Percentiles rank a stretch among this genome's conserved stretches.
phyloP scores from a whole-genome alignment of 2,888 invertebrate genomes.

The Lasioglossum zephyrum region DNA sequence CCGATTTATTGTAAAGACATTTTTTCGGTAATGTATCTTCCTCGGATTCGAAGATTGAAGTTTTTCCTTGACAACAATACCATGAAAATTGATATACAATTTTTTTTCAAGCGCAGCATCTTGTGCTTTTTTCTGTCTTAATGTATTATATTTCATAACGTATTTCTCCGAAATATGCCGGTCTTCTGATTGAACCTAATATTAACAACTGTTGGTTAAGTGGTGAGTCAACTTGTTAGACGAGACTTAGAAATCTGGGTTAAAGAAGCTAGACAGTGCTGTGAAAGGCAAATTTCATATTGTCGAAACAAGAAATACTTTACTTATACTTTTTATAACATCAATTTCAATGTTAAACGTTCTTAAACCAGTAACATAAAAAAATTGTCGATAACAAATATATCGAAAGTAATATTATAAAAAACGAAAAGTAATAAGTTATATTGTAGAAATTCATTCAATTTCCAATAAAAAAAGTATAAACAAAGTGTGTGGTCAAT shows the following conservation, averaged over 20 bases:
- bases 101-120: too few species aligned
- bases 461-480: too few species aligned
- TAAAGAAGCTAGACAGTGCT: not conserved
- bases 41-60: too few species aligned
- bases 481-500: too few species aligned
- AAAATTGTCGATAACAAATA: not conserved
- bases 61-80: too few species aligned
- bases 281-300: not conserved
- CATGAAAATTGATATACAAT: too few species aligned
- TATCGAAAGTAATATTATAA: not conserved
- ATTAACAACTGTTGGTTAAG: conserved; percentile 10
- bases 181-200: conserved; percentile 7
- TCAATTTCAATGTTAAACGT: not conserved
- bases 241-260: conserved; percentile 6
- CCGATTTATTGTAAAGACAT: too few species aligned
- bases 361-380: too few species aligned
- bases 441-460: not conserved
- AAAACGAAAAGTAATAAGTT: not conserved
- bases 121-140: too few species aligned
- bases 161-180: not conserved
- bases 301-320: not conserved
- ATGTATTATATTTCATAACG: conserved; percentile 7
- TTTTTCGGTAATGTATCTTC: too few species aligned
- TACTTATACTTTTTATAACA: not conserved
- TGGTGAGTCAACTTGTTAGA: conserved; percentile 7